These are phyloP conservation scores for Ammodytes dubius DNA, from an alignment of 2,113 vertebrate genomes.

Conservation along the genomic window DNA sequence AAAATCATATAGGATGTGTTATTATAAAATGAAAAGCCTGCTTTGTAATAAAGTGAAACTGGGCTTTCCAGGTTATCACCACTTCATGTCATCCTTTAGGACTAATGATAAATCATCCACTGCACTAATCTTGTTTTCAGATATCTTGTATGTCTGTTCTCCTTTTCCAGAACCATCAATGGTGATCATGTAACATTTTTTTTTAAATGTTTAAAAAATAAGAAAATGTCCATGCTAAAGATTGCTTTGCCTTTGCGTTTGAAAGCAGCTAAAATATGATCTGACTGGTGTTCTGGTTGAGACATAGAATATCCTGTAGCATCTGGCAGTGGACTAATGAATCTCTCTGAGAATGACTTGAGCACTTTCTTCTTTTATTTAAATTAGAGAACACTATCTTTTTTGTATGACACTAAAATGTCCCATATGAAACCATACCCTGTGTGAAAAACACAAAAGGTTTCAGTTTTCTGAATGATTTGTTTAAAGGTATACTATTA, in stretches of 20 bases:
- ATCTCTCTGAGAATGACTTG: neutral
- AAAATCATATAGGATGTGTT: slow-evolving; percentile 6
- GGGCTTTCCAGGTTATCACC: slow-evolving; percentile 54
- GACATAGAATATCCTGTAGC: slow-evolving; percentile 14
- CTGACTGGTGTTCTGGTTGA: neutral
- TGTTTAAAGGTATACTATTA: slow-evolving; percentile 22
- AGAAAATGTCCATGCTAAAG: slow-evolving; percentile 11
- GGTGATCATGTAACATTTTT: slow-evolving; percentile 3
- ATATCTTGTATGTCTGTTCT: slow-evolving; percentile 47
- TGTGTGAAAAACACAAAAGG: neutral
- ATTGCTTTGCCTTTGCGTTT: slow-evolving; percentile 5
- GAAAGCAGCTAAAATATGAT: neutral
- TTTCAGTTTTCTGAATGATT: neutral
- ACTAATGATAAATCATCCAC: slow-evolving; percentile 57
- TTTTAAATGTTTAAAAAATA: neutral
- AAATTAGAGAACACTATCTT: neutral
- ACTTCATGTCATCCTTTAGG: slow-evolving; percentile 54
- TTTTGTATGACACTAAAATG: neutral
- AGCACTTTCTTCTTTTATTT: neutral
- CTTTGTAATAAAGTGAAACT: slow-evolving; percentile 48
- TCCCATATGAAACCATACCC: neutral
- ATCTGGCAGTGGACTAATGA: neutral
- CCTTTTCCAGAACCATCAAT: slow-evolving; percentile 49
- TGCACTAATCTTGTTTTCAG: slow-evolving; percentile 42
- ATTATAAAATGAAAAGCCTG: slow-evolving; percentile 25